phyloP scores from a whole-genome alignment of 2,888 invertebrate genomes.

The Terebella lapidaria region DNA sequence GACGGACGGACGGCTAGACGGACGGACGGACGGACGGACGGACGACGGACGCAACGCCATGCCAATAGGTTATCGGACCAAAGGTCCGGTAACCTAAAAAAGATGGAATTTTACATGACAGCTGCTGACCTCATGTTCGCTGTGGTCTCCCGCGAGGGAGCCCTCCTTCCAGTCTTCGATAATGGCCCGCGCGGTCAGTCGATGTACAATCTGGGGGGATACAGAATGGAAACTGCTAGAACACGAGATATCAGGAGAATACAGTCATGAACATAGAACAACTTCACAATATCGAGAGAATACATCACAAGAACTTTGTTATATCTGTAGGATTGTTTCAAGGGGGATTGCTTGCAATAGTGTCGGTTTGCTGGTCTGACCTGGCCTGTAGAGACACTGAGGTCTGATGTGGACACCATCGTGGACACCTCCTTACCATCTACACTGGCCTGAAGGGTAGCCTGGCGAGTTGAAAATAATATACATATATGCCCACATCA shows the following conservation, averaged over 20 bases:
- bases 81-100: too few relatives aligned
- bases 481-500: too few relatives aligned
- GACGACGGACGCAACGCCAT: too few relatives aligned
- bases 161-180: conserved; percentile 53
- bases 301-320: background rate
- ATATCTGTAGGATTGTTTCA: background rate
- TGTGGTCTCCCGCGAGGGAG: conserved; percentile 37
- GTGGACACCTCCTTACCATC: conserved; percentile 47
- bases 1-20: too few relatives aligned
- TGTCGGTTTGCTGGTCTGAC: too few relatives aligned
- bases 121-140: conserved; percentile 45
- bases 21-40: too few relatives aligned
- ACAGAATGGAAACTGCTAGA: conserved; percentile 3
- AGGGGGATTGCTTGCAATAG: background rate
- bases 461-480: too few relatives aligned
- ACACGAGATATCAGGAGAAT: background rate
- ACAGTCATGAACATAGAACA: background rate
- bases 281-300: background rate
- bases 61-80: too few relatives aligned
- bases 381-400: conserved; percentile 45
- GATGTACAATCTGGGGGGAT: conserved; percentile 39
- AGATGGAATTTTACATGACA: too few relatives aligned
- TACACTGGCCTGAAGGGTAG: conserved; percentile 44
- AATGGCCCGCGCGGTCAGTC: conserved; percentile 47
- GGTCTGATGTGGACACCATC: conserved; percentile 46